Evolutionary conservation across 1,140 invertebrate genomes (phyloP).

Genomic region (Trichoplusia ni): DNA sequence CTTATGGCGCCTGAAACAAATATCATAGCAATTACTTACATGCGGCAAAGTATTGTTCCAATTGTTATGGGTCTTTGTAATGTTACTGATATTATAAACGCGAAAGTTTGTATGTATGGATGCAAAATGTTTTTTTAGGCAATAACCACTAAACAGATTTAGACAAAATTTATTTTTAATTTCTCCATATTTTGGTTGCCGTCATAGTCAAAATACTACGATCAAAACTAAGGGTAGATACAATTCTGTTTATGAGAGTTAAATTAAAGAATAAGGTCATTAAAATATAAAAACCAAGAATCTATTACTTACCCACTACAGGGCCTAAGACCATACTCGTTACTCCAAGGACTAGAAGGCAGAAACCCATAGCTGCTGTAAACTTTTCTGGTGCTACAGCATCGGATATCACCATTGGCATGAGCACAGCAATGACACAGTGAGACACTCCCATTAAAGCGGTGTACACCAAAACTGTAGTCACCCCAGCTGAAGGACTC

Average conservation of each 20-base stretch:
- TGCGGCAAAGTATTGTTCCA: too few relatives aligned
- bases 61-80: too few relatives aligned
- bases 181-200: too few relatives aligned
- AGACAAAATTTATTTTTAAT: too few relatives aligned
- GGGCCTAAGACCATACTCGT: slow-evolving; percentile 50
- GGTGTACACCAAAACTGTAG: slow-evolving; percentile 41
- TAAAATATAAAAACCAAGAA: not conserved
- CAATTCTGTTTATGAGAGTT: too few relatives aligned
- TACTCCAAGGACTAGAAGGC: slow-evolving; percentile 46
- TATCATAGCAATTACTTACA: not conserved
- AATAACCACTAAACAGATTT: too few relatives aligned
- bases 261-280: not conserved
- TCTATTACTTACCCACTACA: slow-evolving; percentile 55
- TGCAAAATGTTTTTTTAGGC: too few relatives aligned
- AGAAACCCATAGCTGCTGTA: slow-evolving; percentile 51
- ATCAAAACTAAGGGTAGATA: too few relatives aligned
- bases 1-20: slow-evolving; percentile 56
- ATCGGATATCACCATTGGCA: slow-evolving; percentile 54
- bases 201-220: too few relatives aligned
- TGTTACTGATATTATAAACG: too few relatives aligned
- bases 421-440: slow-evolving; percentile 43
- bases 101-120: too few relatives aligned
- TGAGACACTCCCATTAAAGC: slow-evolving; percentile 51
- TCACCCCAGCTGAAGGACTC: slow-evolving; percentile 47
- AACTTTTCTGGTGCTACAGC: slow-evolving; percentile 49